These are phyloP conservation scores for Nyctereutes procyonoides DNA, from an alignment of 2,113 vertebrate genomes.

Conservation along the genomic window DNA sequence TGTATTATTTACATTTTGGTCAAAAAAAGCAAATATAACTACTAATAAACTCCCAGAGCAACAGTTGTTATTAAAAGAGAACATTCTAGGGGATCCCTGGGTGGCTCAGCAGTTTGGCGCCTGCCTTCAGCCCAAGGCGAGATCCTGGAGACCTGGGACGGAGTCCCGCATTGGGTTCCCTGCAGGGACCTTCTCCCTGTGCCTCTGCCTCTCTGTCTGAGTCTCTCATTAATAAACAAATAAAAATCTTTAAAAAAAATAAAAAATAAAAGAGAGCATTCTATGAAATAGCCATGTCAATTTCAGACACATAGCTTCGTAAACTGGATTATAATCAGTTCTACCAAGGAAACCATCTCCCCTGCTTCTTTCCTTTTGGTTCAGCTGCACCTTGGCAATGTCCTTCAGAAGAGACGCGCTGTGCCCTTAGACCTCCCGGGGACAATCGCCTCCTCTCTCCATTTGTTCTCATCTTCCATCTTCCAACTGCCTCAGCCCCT, in stretches of 20 bases:
- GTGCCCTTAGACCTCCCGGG: background rate
- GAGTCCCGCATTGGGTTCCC: too few relatives aligned
- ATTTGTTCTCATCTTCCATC: constrained; percentile 15
- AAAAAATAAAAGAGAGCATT: constrained; percentile 8
- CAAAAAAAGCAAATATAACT: constrained; percentile 14
- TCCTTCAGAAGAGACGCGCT: background rate
- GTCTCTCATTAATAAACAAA: too few relatives aligned
- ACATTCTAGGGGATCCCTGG: background rate
- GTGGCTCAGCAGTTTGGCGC: too few relatives aligned
- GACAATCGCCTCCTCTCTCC: background rate
- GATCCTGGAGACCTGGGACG: too few relatives aligned
- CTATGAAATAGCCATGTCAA: background rate
- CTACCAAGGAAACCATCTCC: background rate
- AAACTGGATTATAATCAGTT: background rate
- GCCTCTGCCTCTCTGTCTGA: too few relatives aligned
- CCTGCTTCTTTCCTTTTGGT: background rate
- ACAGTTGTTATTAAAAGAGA: constrained; percentile 40
- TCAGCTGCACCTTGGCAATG: background rate
- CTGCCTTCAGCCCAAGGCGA: too few relatives aligned
- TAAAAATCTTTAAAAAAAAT: too few relatives aligned
- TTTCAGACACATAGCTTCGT: constrained; percentile 19
- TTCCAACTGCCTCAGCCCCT: background rate
- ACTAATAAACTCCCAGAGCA: background rate
- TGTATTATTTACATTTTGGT: background rate
- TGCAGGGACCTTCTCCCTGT: too few relatives aligned